Base-by-base conservation (phyloP, 1,140 invertebrate genomes). In the Dinothrombium tinctorium region DNA sequence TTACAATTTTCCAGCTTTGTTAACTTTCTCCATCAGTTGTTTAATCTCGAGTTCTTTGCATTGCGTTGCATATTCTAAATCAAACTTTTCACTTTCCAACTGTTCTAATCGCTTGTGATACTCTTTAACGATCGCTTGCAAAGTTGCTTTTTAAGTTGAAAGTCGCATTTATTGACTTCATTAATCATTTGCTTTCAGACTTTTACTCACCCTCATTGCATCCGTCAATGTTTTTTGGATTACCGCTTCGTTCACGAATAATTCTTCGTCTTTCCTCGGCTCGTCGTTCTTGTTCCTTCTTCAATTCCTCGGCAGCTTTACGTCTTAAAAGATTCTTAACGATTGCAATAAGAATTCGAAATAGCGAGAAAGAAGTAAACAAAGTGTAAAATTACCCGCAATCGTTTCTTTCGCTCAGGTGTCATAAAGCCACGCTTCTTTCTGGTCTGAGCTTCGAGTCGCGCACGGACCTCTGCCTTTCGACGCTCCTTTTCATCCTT, bases 291-390 rank as follows among this genome's bases (percentile, higher is more conserved):
- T 96, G 90, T 68, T 98, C 89, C 59, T 92, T 90, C 69, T 95
- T 95, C 66, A 98, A 69, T 64, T 96, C 90, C 65, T 98, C 92
- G 53, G 92, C 90, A 57, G 92, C 92, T 72, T 96, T 98, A 67
- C 95, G 89, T 76, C 94, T 87, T 66, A 98, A 71, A 66, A 98
- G 68, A 69, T 94, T 60, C 33, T 36, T 7, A 21, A 19, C 20
- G 15, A 36, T 11, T 28, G 8, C n/a, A 32, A 12, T 6, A 32
- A 32, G n/a, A 32, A 32, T 32, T 32, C 5, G 17, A 7, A 14
- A 14, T 29, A 4, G 11, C 12, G 4, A 29, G 2, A 2, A 15
- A 2, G 4, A 29, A n/a, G 15, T 29, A 15, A 15, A 29, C 12
- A 29, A 29, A 8, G 26, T 8, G 7, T n/a, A 21, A 21, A 33